phyloP scores from a whole-genome alignment of 92 coral and sea anemone species.

The Nematostella vectensis region DNA sequence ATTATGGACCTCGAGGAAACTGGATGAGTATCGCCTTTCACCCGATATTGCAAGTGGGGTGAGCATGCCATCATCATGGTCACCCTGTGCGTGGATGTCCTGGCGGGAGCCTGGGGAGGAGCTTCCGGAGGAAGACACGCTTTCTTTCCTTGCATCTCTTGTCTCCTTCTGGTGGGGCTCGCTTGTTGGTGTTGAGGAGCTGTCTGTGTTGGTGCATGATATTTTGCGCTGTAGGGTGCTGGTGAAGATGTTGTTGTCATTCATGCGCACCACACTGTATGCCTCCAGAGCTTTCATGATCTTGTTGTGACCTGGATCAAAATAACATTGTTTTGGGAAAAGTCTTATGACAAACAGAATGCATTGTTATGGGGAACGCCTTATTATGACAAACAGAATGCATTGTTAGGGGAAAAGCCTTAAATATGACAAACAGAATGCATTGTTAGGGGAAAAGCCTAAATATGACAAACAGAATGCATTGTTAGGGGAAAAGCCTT shows the following conservation, averaged over 20 bases:
- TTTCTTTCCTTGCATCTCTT: conserved; percentile 35
- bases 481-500: no score
- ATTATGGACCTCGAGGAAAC: conserved; percentile 56
- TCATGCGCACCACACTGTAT: conserved; percentile 77
- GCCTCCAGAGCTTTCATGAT: conserved; percentile 89
- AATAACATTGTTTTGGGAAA: no score
- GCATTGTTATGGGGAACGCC: no score
- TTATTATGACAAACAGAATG: no score
- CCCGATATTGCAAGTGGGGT: conserved; percentile 12
- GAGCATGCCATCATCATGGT: conserved; percentile 10
- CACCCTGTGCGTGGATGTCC: conserved; percentile 31
- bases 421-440: no score
- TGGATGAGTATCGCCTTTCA: conserved; percentile 74
- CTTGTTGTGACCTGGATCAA: conserved; percentile 68
- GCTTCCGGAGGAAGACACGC: conserved; percentile 77
- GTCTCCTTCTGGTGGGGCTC: neutral
- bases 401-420: no score
- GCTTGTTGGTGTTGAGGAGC: conserved; percentile 26
- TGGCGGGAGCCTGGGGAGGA: conserved; percentile 60
- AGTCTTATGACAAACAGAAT: no score
- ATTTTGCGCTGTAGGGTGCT: conserved; percentile 76
- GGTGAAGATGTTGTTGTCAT: conserved; percentile 74
- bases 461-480: no score
- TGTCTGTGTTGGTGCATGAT: conserved; percentile 32
- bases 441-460: no score